phyloP scores from a whole-genome alignment of 2,888 invertebrate genomes.

The Cyaniris semiargus region DNA sequence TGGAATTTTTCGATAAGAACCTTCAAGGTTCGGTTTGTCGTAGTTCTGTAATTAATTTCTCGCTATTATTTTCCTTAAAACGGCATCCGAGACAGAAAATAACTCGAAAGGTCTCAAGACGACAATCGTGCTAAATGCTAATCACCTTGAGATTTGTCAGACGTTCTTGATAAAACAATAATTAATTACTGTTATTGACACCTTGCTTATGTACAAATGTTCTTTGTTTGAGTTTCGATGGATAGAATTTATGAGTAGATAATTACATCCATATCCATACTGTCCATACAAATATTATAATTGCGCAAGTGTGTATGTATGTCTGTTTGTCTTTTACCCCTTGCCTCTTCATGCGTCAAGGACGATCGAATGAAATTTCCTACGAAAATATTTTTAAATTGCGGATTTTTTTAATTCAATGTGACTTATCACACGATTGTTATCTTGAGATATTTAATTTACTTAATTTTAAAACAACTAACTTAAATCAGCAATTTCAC shows the following conservation, averaged over 20 bases:
- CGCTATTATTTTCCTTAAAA: constrained; percentile 2
- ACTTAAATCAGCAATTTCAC: not conserved
- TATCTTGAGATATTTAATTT: not conserved
- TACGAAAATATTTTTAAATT: not conserved
- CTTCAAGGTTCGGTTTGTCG: constrained; percentile 5
- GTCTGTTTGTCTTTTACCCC: too few species aligned
- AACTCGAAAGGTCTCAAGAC: constrained; percentile 5
- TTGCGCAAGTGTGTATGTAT: too few species aligned
- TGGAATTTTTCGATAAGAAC: constrained; percentile 6
- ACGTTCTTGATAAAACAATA: constrained; percentile 2
- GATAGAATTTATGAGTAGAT: not conserved
- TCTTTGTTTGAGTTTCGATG: not conserved
- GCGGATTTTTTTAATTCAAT: not conserved
- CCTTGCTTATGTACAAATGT: not conserved
- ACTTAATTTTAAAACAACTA: too few species aligned
- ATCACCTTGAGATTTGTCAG: constrained; percentile 6
- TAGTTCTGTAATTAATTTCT: not conserved
- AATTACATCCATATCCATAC: not conserved
- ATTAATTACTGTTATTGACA: not conserved
- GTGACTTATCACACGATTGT: not conserved
- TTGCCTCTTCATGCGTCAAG: too few species aligned
- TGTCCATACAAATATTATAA: too few species aligned
- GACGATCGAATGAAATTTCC: too few species aligned
- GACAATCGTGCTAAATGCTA: not conserved
- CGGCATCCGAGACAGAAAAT: not conserved